phyloP scores from a whole-genome alignment of 2,888 invertebrate species.

The Rhagium mordax region DNA sequence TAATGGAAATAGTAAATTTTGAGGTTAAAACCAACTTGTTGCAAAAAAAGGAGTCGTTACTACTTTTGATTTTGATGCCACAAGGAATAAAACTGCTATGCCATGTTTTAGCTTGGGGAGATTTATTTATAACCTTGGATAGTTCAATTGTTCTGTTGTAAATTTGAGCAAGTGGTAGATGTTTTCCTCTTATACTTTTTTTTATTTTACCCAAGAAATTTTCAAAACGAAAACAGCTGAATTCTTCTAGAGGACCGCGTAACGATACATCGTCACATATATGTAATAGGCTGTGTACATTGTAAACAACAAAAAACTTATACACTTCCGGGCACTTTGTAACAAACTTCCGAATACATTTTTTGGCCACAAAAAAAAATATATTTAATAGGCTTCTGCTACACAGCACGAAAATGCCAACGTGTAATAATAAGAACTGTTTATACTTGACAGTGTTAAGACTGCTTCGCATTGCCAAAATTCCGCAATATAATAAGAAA shows the following conservation, averaged over 20 bases:
- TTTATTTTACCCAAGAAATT: conserved; percentile 25
- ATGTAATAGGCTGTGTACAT: conserved; percentile 20
- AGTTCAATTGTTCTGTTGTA: neutral
- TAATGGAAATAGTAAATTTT: neutral
- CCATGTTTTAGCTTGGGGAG: neutral
- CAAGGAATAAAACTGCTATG: neutral
- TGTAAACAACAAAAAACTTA: conserved; percentile 20
- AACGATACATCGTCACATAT: conserved; percentile 7
- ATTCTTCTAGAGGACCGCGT: neutral
- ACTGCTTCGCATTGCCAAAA: neutral
- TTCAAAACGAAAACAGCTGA: conserved; percentile 32
- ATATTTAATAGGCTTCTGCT: neutral
- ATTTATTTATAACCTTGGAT: neutral
- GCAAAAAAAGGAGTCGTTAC: neutral
- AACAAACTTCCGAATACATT: neutral
- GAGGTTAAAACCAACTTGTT: neutral
- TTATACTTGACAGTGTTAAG: neutral
- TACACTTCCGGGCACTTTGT: neutral
- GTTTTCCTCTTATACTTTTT: neutral
- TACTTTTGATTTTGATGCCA: neutral
- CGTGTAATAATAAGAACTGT: neutral
- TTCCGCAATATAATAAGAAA: neutral
- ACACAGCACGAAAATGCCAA: neutral
- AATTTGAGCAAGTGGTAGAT: neutral
- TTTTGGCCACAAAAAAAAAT: neutral